These are phyloP conservation scores for Portunus trituberculatus DNA, from an alignment of 1,140 invertebrate species.

Conservation along the genomic window DNA sequence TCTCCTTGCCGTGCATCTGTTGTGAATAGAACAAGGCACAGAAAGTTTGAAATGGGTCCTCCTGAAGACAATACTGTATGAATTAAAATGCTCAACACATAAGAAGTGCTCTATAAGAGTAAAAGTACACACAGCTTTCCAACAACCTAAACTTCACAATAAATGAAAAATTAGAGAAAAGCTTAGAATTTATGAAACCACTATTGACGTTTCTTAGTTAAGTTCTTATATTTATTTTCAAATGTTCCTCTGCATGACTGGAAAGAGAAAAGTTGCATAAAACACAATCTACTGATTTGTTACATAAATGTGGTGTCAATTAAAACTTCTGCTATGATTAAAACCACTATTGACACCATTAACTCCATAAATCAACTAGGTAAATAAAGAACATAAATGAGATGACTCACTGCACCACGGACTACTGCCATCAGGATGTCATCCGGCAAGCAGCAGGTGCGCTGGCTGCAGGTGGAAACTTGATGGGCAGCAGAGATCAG, in stretches of 20 bases:
- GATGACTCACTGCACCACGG: slow-evolving; percentile 47
- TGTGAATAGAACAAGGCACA: not conserved
- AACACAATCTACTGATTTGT: no score
- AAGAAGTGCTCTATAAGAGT: not conserved
- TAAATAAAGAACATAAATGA: not conserved
- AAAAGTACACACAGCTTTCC: no score
- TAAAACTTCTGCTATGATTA: no score
- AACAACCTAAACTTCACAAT: no score
- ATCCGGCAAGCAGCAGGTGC: slow-evolving; percentile 49
- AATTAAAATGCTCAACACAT: not conserved
- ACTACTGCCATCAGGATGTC: slow-evolving; percentile 66
- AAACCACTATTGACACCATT: no score
- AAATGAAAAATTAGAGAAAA: no score
- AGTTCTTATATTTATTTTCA: no score
- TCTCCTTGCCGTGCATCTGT: slow-evolving; percentile 86
- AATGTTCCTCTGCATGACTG: no score
- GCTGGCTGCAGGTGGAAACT: slow-evolving; percentile 40
- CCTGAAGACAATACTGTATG: not conserved
- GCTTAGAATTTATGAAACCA: no score
- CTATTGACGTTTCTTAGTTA: no score
- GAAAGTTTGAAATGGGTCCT: not conserved
- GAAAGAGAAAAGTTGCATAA: no score
- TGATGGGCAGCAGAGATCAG: slow-evolving; percentile 59
- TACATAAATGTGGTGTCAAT: no score
- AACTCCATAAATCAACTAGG: not conserved